Evolutionary conservation across 2,888 invertebrate genomes (phyloP).

Genomic region (Pyrocoelia pectoralis): DNA sequence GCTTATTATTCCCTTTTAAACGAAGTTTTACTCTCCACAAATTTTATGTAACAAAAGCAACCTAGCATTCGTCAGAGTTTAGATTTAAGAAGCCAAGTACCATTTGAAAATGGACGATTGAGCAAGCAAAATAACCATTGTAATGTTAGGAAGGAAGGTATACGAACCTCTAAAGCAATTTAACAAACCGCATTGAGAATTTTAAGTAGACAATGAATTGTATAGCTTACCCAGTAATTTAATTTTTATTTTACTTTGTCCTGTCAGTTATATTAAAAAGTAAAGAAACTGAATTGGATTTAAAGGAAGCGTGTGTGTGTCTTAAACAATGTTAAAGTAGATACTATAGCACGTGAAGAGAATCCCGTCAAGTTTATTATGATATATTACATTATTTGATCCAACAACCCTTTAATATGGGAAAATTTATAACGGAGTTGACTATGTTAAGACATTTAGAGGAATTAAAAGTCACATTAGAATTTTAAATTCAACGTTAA

Average conservation of each 20-base stretch:
- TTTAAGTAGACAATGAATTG: conserved; percentile 50
- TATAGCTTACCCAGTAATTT: conserved; percentile 47
- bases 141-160: conserved; percentile 47
- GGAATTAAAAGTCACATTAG: conserved; percentile 18
- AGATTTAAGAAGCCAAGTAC: conserved; percentile 54
- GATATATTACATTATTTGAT: conserved; percentile 26
- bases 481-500: conserved; percentile 13
- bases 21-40: conserved; percentile 19
- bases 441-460: conserved; percentile 15
- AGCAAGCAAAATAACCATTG: conserved; percentile 52
- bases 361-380: conserved; percentile 24
- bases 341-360: conserved; percentile 27
- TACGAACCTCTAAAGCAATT: conserved; percentile 47
- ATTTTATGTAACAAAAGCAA: conserved; percentile 26
- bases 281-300: conserved; percentile 17
- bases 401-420: conserved; percentile 21
- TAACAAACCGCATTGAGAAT: conserved; percentile 49
- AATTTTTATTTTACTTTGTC: conserved; percentile 41
- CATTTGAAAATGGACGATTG: conserved; percentile 52
- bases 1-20: conserved; percentile 18
- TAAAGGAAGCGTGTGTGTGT: conserved; percentile 23
- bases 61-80: conserved; percentile 44
- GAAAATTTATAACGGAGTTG: conserved; percentile 25
- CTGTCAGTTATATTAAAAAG: conserved; percentile 21
- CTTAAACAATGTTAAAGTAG: conserved; percentile 18